Conservation (phyloP, 2,888 invertebrate genomes). For the Cerceris rybyensis region DNA sequence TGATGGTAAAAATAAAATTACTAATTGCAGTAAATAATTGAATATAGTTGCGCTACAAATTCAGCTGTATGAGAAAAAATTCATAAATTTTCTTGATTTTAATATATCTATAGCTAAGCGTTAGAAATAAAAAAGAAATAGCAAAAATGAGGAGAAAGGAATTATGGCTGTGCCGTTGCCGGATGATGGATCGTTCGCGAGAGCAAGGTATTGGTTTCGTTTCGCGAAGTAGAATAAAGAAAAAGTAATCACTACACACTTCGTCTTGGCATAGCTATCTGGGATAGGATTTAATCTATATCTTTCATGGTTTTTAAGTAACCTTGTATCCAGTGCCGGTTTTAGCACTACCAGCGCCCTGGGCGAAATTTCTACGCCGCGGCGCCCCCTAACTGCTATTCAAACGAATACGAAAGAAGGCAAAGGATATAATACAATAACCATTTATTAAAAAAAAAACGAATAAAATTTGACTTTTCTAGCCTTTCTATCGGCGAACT, state of each 20-base stretch:
- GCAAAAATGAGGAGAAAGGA: conserved; percentile 1
- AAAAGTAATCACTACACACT: conserved; percentile 7
- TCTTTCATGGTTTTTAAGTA: neutral
- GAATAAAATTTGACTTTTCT: no score
- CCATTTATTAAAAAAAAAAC: no score
- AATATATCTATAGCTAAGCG: neutral
- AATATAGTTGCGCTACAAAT: no score
- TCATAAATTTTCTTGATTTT: neutral
- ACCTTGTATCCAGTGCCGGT: neutral
- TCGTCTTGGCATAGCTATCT: neutral
- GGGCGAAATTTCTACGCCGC: no score
- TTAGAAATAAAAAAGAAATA: neutral
- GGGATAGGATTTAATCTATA: neutral
- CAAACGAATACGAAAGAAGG: no score
- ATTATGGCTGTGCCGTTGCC: conserved; percentile 3
- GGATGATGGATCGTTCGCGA: conserved; percentile 50
- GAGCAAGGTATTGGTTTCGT: conserved; percentile 14
- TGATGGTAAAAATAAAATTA: no score
- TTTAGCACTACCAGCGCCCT: no score
- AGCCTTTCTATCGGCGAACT: no score
- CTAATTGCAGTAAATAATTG: no score
- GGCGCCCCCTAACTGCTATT: no score
- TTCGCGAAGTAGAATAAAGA: conserved; percentile 5
- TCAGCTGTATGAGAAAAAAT: no score
- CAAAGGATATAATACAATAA: no score